These are phyloP conservation scores for Ephydatia muelleri DNA, from an alignment of 37 sponge, comb jelly and placozoan species.

Conservation along the genomic window DNA sequence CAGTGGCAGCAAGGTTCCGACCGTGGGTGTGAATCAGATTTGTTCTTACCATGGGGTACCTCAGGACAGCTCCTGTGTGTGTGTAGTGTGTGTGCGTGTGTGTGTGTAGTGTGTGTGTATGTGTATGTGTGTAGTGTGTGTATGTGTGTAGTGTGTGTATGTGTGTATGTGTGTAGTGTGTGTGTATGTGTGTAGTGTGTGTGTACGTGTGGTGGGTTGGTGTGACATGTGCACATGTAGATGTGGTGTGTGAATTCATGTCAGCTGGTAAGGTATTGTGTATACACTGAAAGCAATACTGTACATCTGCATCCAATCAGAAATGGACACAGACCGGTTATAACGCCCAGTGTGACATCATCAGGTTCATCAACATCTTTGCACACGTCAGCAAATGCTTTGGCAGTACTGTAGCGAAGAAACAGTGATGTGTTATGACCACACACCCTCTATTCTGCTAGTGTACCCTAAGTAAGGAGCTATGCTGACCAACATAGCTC, in stretches of 20 bases:
- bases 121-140: neutral
- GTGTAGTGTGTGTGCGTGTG: neutral
- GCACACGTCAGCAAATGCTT: conserved; percentile 32
- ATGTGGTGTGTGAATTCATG: too few species aligned
- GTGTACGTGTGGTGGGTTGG: neutral
- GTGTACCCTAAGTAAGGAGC: conserved; percentile 40
- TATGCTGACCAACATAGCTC: conserved; percentile 35
- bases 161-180: neutral
- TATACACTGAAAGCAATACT: too few species aligned
- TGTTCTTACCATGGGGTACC: conserved; percentile 26
- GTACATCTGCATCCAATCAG: too few species aligned
- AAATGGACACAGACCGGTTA: conserved; percentile 25
- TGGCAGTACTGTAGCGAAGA: conserved; percentile 14
- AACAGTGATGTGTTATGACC: neutral
- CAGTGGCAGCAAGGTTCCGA: conserved; percentile 15
- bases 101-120: neutral
- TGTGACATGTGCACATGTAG: neutral
- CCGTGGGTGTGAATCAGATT: conserved; percentile 49
- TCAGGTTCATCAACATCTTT: conserved; percentile 26
- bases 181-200: neutral
- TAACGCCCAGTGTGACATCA: conserved; percentile 49
- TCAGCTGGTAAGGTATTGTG: too few species aligned
- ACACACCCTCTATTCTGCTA: neutral
- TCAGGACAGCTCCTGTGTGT: conserved; percentile 20
- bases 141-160: conserved; percentile 8